Base-by-base conservation (phyloP, 35 echinoderm and acorn worm genomes). In the Hemicentrotus pulcherrimus region DNA sequence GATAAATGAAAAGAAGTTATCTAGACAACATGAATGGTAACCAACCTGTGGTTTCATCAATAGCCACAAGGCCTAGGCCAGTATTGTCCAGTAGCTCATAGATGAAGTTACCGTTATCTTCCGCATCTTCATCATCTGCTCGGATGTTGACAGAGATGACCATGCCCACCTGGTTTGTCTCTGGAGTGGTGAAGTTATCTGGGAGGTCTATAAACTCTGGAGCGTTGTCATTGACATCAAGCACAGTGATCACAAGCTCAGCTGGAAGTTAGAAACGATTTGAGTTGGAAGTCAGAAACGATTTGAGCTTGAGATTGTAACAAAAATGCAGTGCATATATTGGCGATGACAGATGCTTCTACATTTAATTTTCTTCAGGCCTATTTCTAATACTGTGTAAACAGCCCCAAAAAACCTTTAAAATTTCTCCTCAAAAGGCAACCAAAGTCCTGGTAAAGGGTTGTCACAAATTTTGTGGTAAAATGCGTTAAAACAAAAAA, bases 151-250 rank as follows among this genome's bases (percentile, higher is more conserved):
- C 88, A 24, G 96, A 96, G 95, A 98, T 98, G 2, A 98, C 94
- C 6, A 96, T 94, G 31, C 92, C 97, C 8, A 12, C 18, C 52
- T 22, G 71, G 24, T 87, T 89, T 14, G 90, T 95, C 71, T 98
- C 97, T 15, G 46, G 9, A 30, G 94, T 95, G 1, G 4, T 46
- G 58, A 98, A 98, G 28, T 58, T 41, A 59, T 98, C 95, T 16
- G 92, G 86, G 24, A 61, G 19, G 0, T 94, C 47, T 32, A 35
- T 31, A 86, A 96, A 98, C 31, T 30, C 30, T 46, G 97, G 97
- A 31, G 95, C 32, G n/a, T 96, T 95, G 86, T 98, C 97, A 48
- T 98, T 98, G 4, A 96, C 93, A 87, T 98, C 97, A 9, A 86
- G 22, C 59, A 98, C 52, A 4, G 71, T 95, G 32, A 98, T 87